A percentile compares a stretch with the other conserved stretches of the same genome.
Conservation (phyloP, 2,888 invertebrate species). For the Diaprepes abbreviatus region DNA sequence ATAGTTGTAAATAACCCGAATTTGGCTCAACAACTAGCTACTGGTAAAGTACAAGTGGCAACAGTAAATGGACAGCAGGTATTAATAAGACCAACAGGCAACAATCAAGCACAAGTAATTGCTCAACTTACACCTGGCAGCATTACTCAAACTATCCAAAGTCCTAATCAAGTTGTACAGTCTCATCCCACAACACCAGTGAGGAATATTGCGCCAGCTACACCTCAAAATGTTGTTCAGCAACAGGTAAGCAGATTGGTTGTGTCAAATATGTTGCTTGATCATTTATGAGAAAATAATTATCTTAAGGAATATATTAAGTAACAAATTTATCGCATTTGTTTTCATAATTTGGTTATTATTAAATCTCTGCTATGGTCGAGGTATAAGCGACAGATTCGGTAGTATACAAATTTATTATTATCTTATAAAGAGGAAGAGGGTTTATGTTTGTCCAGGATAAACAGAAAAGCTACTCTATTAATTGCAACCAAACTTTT, state of each 20-base stretch:
- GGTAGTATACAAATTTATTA: too few species aligned
- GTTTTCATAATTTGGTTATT: too few species aligned
- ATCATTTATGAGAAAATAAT: too few species aligned
- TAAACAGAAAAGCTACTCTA: too few species aligned
- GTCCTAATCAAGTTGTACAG: conserved; percentile 22
- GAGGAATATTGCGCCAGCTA: conserved; percentile 17
- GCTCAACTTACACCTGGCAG: conserved; percentile 74
- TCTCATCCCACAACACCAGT: conserved; percentile 2
- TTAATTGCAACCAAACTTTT: too few species aligned
- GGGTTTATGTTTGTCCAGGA: too few species aligned
- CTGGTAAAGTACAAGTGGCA: conserved; percentile 86
- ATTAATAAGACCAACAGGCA: conserved; percentile 82
- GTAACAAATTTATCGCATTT: too few species aligned
- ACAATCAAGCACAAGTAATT: conserved; percentile 84
- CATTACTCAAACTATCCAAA: conserved; percentile 53
- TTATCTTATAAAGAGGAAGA: too few species aligned
- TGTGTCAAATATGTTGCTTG: too few species aligned
- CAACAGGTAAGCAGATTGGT: conserved; percentile 22
- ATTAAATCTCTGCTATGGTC: too few species aligned
- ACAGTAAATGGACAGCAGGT: conserved; percentile 90
- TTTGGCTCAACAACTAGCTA: conserved; percentile 84
- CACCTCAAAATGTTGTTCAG: conserved; percentile 15
- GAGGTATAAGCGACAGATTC: too few species aligned
- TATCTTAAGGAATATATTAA: too few species aligned
- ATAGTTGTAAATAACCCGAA: conserved; percentile 84